phyloP scores from a whole-genome alignment of 2,113 vertebrate genomes.

The Leptocoma aspasia region DNA sequence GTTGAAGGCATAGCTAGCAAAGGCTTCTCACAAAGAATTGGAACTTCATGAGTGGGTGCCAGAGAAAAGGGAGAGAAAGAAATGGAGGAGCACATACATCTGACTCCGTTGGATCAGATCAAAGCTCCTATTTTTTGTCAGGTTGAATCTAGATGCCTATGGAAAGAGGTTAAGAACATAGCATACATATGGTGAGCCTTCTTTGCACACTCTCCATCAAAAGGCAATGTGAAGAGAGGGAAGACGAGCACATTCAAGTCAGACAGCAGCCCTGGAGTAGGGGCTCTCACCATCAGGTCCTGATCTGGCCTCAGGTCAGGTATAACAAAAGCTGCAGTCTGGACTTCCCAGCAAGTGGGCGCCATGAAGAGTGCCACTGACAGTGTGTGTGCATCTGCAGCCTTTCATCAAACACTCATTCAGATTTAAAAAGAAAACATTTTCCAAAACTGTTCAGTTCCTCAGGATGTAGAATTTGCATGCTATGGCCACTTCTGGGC shows the following conservation, averaged over 20 bases:
- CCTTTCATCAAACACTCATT: neutral
- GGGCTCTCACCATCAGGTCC: neutral
- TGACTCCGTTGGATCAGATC: neutral
- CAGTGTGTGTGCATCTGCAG: neutral
- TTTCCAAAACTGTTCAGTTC: neutral
- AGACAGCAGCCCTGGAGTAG: neutral
- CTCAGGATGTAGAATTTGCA: neutral
- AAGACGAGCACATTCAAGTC: neutral
- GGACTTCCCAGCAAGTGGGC: neutral
- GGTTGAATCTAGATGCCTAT: neutral
- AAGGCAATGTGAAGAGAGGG: neutral
- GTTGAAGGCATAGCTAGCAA: neutral
- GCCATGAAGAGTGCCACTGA: neutral
- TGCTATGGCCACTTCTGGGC: neutral
- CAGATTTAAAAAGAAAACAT: neutral
- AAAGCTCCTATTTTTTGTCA: neutral
- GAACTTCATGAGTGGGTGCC: neutral
- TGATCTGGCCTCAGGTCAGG: neutral
- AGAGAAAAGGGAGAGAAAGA: neutral
- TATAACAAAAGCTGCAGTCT: neutral
- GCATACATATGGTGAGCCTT: neutral
- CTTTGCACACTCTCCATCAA: neutral
- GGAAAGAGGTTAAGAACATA: neutral
- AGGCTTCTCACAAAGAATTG: neutral
- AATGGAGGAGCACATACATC: neutral